Conservation (phyloP, 2,113 vertebrate species). For the Pongo abelii region DNA sequence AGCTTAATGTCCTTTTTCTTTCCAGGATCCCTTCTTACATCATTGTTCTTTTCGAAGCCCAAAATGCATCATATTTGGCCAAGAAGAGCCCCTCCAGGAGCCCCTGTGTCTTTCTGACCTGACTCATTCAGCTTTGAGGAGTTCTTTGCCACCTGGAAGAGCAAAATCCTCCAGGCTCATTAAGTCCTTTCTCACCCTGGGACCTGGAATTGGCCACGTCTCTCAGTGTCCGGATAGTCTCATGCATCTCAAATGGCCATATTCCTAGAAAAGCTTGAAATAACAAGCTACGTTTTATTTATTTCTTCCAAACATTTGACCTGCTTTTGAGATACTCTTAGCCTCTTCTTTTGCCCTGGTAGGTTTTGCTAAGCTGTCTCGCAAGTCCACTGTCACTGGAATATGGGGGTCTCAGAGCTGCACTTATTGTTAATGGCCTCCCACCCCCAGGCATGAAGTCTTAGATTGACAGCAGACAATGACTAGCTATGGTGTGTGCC, state of each 20-base stretch:
- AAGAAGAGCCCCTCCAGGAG: neutral
- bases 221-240: neutral
- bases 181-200: neutral
- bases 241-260: neutral
- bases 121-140: fast-evolving
- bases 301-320: neutral
- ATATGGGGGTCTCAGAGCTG: neutral
- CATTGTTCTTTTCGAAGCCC: neutral
- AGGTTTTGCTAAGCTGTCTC: neutral
- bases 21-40: fast-evolving
- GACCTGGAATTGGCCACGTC: neutral
- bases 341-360: neutral
- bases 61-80: neutral
- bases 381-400: fast-evolving
- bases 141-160: neutral
- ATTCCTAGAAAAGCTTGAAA: neutral
- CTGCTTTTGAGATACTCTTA: neutral
- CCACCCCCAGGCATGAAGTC: neutral
- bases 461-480: neutral
- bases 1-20: too few relatives aligned
- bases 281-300: neutral
- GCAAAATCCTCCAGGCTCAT: neutral
- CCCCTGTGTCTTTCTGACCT: neutral
- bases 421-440: fast-evolving
- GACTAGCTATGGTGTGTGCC: neutral